Evolutionary conservation across 1,140 invertebrate genomes (phyloP).

Genomic region (Zaprionus davidi): DNA sequence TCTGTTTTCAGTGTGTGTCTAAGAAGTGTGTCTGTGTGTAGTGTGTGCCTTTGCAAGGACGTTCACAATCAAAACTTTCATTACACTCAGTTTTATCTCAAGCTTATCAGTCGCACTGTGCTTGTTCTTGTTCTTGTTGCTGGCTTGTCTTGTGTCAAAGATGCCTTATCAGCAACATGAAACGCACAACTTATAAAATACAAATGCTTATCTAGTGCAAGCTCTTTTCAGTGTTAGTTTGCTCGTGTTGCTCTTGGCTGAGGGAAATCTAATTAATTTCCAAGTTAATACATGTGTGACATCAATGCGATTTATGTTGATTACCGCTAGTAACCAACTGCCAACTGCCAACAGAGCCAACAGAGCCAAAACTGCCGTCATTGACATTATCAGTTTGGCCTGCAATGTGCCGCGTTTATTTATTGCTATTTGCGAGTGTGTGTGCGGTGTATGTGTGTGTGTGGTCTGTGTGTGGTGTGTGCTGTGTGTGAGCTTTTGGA

Average conservation of each 20-base stretch:
- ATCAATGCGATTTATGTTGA: constrained; percentile 77
- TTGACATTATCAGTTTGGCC: constrained; percentile 65
- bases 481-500: constrained; percentile 37
- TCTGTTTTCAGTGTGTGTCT: not conserved
- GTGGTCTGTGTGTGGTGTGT: constrained; percentile 5
- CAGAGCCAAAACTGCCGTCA: constrained; percentile 13
- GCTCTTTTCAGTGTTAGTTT: constrained; percentile 1
- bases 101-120: constrained; percentile 53
- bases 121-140: constrained; percentile 19
- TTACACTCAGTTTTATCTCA: constrained; percentile 55
- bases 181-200: constrained; percentile 27
- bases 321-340: constrained; percentile 46
- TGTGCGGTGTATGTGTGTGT: not conserved
- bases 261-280: constrained; percentile 77
- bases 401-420: constrained; percentile 47
- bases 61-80: constrained; percentile 69
- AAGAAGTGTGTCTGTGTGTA: not conserved
- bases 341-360: not conserved
- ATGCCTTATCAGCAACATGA: constrained; percentile 67
- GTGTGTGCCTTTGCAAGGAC: constrained; percentile 58
- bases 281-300: constrained; percentile 76
- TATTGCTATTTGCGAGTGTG: constrained; percentile 68
- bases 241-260: constrained; percentile 25
- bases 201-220: constrained; percentile 57
- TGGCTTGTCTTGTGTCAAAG: constrained; percentile 59